Evolutionary conservation across 1,140 invertebrate species (phyloP).

Genomic region (Aphelinus atriplicis): DNA sequence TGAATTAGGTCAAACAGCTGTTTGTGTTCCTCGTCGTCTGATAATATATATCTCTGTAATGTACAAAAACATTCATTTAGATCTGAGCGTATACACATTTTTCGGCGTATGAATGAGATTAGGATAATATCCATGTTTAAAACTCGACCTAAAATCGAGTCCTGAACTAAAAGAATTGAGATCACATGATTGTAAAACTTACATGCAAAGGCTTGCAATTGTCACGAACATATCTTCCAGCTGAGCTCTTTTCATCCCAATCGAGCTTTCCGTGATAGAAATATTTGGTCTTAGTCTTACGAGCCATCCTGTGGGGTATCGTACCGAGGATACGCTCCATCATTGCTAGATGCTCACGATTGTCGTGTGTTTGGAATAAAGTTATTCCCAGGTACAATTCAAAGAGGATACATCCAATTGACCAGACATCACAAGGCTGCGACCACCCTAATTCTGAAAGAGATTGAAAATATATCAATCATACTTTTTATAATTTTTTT

Average conservation of each 20-base stretch:
- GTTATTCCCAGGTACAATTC: constrained; percentile 98
- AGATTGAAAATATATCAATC: not conserved
- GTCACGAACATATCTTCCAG: constrained; percentile 96
- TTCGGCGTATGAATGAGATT: no score
- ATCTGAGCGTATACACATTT: not conserved
- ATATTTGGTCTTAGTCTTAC: constrained; percentile 97
- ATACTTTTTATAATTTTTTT: not conserved
- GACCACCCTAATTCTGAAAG: constrained; percentile 97
- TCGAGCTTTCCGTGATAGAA: constrained; percentile 94
- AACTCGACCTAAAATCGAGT: not conserved
- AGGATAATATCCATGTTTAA: no score
- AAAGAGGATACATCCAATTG: constrained; percentile 99
- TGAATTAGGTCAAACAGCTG: constrained; percentile 94
- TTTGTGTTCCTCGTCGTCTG: constrained; percentile 89
- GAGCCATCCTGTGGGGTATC: constrained; percentile 94
- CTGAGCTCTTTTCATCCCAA: constrained; percentile 94
- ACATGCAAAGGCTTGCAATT: constrained; percentile 96
- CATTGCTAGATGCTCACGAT: constrained; percentile 99
- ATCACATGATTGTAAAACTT: constrained; percentile 60
- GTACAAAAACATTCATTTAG: constrained; percentile 17
- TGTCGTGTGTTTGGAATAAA: constrained; percentile 99
- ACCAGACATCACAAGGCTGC: constrained; percentile 99
- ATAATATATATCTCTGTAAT: constrained; percentile 88
- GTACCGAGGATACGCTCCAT: constrained; percentile 98
- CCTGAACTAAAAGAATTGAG: not conserved